These are phyloP conservation scores for Drosophila albomicans DNA, from an alignment of 1,140 invertebrate species.

Conservation along the genomic window DNA sequence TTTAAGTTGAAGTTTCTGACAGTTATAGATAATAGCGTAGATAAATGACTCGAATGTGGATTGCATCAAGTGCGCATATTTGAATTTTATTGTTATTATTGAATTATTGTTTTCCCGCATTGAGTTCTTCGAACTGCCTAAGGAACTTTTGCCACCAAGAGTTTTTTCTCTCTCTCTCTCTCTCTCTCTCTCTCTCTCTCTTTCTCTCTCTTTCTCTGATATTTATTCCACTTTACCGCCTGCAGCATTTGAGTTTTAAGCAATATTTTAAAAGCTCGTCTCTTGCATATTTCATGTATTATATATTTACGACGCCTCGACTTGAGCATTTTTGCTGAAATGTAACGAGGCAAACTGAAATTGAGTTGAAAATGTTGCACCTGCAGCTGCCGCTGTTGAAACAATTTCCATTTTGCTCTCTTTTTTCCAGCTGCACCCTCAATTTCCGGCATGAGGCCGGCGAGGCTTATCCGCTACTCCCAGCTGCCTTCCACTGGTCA, in stretches of 20 bases:
- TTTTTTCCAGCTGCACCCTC: constrained; percentile 47
- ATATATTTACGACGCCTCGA: constrained; percentile 61
- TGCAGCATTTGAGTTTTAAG: constrained; percentile 53
- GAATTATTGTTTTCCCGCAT: neutral
- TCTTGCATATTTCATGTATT: constrained; percentile 69
- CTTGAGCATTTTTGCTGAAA: constrained; percentile 41
- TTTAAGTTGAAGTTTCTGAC: constrained; percentile 19
- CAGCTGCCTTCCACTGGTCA: constrained; percentile 26
- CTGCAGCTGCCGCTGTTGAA: constrained; percentile 70
- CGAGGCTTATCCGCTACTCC: constrained; percentile 65
- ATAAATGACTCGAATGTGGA: neutral
- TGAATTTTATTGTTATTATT: neutral
- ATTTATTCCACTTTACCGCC: neutral
- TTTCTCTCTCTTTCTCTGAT: too few species aligned
- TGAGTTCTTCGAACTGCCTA: neutral
- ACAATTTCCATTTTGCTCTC: constrained; percentile 51
- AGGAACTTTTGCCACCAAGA: constrained; percentile 27
- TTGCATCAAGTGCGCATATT: too few species aligned
- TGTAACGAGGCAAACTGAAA: constrained; percentile 5
- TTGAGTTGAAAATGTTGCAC: constrained; percentile 46
- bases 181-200: neutral
- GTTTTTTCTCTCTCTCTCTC: constrained; percentile 6
- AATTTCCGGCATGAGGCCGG: constrained; percentile 71
- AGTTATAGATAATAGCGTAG: constrained; percentile 3
- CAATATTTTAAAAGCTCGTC: constrained; percentile 77